phyloP scores from a whole-genome alignment of 2,888 invertebrate species.

The Falcaria lacertinaria region DNA sequence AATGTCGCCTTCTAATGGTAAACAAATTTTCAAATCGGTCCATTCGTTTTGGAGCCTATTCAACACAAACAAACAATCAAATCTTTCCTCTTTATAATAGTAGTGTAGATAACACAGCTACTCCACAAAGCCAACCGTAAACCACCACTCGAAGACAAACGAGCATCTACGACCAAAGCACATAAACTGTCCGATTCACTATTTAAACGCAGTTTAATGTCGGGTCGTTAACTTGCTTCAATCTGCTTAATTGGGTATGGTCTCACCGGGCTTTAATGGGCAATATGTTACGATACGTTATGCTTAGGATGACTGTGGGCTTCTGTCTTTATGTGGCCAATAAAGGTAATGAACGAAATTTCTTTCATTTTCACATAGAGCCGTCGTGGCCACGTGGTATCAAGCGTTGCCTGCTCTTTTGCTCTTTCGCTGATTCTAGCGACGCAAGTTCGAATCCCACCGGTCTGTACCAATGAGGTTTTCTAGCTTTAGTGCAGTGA shows the following conservation, averaged over 20 bases:
- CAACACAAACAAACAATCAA: no score
- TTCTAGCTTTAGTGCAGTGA: no score
- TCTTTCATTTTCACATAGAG: background rate
- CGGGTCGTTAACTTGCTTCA: conserved; percentile 62
- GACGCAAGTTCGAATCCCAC: no score
- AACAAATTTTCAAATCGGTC: no score
- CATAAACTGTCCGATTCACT: conserved; percentile 70
- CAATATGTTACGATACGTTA: conserved; percentile 37
- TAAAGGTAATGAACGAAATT: conserved; percentile 1
- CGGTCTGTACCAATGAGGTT: no score
- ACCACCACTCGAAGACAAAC: conserved; percentile 35
- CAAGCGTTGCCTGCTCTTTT: no score
- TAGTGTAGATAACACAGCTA: background rate
- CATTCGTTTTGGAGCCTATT: no score
- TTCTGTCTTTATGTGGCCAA: background rate
- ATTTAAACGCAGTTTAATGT: conserved; percentile 67
- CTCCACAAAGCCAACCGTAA: conserved; percentile 19
- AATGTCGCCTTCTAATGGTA: no score
- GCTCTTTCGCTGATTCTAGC: no score
- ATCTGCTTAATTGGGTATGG: conserved; percentile 75
- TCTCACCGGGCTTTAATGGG: conserved; percentile 53
- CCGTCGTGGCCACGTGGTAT: no score
- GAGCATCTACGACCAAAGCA: conserved; percentile 45
- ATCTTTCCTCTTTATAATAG: no score
- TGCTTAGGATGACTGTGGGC: conserved; percentile 8